Percentiles rank a stretch among this genome's conserved stretches.
Conservation (phyloP, 2,888 invertebrate genomes). For the Clostera curtula region DNA sequence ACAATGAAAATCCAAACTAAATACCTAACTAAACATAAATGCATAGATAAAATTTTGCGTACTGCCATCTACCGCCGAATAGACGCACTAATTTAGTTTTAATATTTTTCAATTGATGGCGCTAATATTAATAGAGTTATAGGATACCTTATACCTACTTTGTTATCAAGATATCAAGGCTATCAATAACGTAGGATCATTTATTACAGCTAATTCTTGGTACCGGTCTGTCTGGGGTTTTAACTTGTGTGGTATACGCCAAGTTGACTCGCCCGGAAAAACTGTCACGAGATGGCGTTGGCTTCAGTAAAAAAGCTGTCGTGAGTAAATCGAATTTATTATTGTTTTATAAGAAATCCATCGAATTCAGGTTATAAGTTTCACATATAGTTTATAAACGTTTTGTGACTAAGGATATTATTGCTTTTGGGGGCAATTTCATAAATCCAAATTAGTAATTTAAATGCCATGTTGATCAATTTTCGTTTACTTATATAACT, state of each 20-base stretch:
- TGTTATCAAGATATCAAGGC: not conserved
- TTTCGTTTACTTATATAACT: too few relatives aligned
- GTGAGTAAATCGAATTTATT: conserved; percentile 47
- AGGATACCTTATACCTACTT: too few relatives aligned
- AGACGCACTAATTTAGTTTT: too few relatives aligned
- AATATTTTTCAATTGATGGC: not conserved
- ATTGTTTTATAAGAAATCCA: not conserved
- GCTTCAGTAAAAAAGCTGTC: conserved; percentile 86
- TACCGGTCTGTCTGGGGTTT: conserved; percentile 68
- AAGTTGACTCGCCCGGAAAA: conserved; percentile 88
- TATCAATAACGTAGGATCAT: not conserved
- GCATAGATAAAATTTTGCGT: not conserved
- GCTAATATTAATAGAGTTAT: too few relatives aligned
- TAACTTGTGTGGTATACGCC: conserved; percentile 83
- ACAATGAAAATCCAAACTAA: too few relatives aligned
- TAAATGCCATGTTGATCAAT: too few relatives aligned
- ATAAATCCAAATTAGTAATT: too few relatives aligned
- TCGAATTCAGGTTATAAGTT: too few relatives aligned
- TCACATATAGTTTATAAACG: too few relatives aligned
- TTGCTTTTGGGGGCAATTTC: too few relatives aligned
- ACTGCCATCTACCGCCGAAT: not conserved
- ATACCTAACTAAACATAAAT: too few relatives aligned
- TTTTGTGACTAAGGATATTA: too few relatives aligned
- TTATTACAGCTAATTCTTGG: conserved; percentile 57
- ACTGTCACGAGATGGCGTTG: conserved; percentile 82